Conservation (phyloP, 1,140 invertebrate species). For the Drosophila pseudoobscura region DNA sequence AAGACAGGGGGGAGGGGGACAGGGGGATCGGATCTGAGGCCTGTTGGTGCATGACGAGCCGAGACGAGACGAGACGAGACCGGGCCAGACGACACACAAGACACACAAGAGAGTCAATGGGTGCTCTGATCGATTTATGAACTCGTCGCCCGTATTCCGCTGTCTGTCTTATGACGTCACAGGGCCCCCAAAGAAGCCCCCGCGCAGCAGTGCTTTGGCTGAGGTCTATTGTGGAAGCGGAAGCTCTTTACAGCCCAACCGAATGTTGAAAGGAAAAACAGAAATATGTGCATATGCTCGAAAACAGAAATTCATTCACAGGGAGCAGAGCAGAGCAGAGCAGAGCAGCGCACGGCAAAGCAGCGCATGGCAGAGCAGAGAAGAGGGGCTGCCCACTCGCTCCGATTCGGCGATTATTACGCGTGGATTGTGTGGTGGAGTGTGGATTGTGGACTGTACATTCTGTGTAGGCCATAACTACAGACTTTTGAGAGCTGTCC, state of each 20-base stretch:
- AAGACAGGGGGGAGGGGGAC: not conserved
- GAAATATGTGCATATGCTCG: constrained; percentile 6
- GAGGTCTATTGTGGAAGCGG: constrained; percentile 57
- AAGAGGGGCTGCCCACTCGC: constrained; percentile 47
- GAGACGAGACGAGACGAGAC: constrained; percentile 1
- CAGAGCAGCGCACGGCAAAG: not conserved
- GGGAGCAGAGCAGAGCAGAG: constrained; percentile 5
- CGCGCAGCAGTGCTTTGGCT: constrained; percentile 40
- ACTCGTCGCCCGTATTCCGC: constrained; percentile 49
- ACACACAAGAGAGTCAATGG: constrained; percentile 21
- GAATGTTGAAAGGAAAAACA: constrained; percentile 38
- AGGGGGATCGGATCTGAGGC: not conserved
- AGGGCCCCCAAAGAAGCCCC: constrained; percentile 40
- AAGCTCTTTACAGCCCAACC: constrained; percentile 60
- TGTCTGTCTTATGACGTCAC: constrained; percentile 64
- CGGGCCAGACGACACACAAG: not conserved
- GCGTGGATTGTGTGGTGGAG: too few relatives aligned
- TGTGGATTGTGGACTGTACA: not conserved
- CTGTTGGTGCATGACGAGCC: constrained; percentile 70
- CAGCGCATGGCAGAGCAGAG: not conserved
- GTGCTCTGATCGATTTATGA: constrained; percentile 78
- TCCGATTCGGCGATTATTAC: constrained; percentile 14
- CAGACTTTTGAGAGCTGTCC: constrained; percentile 13
- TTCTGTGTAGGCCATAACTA: constrained; percentile 32
- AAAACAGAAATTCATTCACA: constrained; percentile 61